phyloP scores from a whole-genome alignment of 1,140 invertebrate genomes.

The Colletes gigas region DNA sequence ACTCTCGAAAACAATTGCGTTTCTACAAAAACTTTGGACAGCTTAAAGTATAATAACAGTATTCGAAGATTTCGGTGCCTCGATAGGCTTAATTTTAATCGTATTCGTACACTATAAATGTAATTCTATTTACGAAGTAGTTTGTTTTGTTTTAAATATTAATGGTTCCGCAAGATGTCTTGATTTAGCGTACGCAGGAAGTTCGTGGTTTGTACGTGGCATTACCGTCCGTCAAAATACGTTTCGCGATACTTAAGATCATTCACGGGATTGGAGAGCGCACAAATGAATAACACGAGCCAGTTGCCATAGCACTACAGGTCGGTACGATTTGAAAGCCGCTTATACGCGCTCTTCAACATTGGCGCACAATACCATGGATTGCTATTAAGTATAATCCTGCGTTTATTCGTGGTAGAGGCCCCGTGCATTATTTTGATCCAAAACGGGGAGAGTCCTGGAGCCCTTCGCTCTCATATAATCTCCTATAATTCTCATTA shows the following conservation, averaged over 20 bases:
- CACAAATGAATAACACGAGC: constrained; percentile 46
- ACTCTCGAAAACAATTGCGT: no score
- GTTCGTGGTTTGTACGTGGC: not conserved
- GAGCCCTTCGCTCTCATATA: constrained; percentile 42
- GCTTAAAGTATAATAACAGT: no score
- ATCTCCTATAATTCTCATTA: constrained; percentile 38
- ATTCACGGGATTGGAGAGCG: constrained; percentile 43
- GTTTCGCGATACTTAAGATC: constrained; percentile 57
- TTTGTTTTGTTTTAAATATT: no score
- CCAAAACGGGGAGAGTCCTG: constrained; percentile 30
- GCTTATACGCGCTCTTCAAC: constrained; percentile 63
- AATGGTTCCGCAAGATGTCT: no score
- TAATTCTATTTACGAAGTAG: no score
- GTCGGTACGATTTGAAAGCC: constrained; percentile 59
- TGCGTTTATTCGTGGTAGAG: constrained; percentile 58
- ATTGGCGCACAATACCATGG: constrained; percentile 61
- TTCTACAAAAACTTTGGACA: no score
- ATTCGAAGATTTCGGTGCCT: no score
- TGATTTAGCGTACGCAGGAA: not conserved
- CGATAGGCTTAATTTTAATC: no score
- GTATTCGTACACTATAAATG: no score
- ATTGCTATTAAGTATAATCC: constrained; percentile 68
- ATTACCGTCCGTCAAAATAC: constrained; percentile 1
- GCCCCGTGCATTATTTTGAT: constrained; percentile 56
- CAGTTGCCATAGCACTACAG: constrained; percentile 56